Evolutionary conservation across 2,113 vertebrate species (phyloP).

Genomic region (Origma solitaria): DNA sequence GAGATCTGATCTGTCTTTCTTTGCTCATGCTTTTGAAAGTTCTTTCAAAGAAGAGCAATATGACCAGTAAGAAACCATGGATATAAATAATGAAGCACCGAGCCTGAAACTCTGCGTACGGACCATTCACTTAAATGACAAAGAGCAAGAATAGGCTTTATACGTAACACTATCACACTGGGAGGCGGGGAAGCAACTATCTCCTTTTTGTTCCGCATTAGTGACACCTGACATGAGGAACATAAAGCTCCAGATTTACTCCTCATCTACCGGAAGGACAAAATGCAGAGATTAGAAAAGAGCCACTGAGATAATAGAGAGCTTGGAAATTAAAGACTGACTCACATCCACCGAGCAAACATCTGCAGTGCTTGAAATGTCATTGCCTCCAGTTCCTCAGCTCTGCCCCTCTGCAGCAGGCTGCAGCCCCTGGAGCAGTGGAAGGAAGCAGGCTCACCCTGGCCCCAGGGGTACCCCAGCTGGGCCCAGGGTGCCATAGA

Average conservation of each 20-base stretch:
- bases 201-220: background rate
- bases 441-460: fast-evolving
- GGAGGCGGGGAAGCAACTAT: background rate
- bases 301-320: background rate
- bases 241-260: background rate
- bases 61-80: background rate
- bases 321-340: conserved; percentile 49
- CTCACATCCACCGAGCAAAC: conserved; percentile 47
- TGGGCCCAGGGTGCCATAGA: fast-evolving
- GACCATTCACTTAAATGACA: background rate
- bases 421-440: background rate
- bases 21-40: background rate
- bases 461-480: fast-evolving
- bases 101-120: background rate
- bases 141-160: background rate
- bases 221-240: conserved; percentile 23
- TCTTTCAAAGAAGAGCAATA: background rate
- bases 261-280: conserved; percentile 3
- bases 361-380: conserved; percentile 42
- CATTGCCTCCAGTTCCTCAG: background rate
- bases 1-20: background rate
- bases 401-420: background rate
- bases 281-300: conserved; percentile 23
- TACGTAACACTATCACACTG: background rate
- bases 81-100: background rate